These are phyloP conservation scores for Drosophila subsilvestris DNA, from an alignment of 2,888 invertebrate species.

Conservation along the genomic window DNA sequence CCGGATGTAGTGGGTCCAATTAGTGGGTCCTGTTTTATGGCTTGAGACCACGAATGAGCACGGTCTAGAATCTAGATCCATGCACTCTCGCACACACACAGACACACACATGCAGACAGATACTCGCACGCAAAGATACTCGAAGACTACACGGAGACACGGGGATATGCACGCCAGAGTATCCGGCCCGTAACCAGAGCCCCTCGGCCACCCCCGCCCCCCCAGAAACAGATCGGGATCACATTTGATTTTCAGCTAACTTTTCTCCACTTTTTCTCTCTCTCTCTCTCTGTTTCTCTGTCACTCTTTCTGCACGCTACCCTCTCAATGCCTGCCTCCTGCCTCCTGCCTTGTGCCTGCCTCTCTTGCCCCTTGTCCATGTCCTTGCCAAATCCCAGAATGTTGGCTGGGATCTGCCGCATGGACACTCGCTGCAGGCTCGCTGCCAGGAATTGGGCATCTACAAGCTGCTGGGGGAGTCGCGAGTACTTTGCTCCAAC, in stretches of 20 bases:
- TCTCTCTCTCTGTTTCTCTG: constrained; percentile 27
- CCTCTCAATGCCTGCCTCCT: neutral
- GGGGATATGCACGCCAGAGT: constrained; percentile 62
- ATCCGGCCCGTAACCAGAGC: constrained; percentile 25
- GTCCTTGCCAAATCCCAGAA: constrained; percentile 80
- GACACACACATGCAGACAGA: constrained; percentile 12
- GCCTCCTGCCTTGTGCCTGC: constrained; percentile 7
- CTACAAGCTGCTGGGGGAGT: constrained; percentile 92
- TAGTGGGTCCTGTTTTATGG: constrained; percentile 50
- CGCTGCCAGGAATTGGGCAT: constrained; percentile 92
- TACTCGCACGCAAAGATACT: constrained; percentile 10
- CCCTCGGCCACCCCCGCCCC: constrained; percentile 1
- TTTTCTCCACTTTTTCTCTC: constrained; percentile 50
- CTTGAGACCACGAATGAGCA: constrained; percentile 23
- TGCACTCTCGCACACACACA: constrained; percentile 1
- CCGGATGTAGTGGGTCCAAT: constrained; percentile 34
- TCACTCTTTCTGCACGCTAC: constrained; percentile 9
- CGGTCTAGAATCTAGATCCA: constrained; percentile 52
- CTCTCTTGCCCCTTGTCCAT: constrained; percentile 21
- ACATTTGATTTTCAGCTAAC: constrained; percentile 42
- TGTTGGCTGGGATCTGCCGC: constrained; percentile 89
- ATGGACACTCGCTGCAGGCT: constrained; percentile 90
- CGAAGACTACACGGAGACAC: neutral
- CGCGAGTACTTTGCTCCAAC: constrained; percentile 91
- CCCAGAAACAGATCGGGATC: constrained; percentile 29